A percentile compares a stretch with the other conserved stretches of the same genome.
phyloP scores from a whole-genome alignment of 1,140 invertebrate genomes.

The Dreissena polymorpha region DNA sequence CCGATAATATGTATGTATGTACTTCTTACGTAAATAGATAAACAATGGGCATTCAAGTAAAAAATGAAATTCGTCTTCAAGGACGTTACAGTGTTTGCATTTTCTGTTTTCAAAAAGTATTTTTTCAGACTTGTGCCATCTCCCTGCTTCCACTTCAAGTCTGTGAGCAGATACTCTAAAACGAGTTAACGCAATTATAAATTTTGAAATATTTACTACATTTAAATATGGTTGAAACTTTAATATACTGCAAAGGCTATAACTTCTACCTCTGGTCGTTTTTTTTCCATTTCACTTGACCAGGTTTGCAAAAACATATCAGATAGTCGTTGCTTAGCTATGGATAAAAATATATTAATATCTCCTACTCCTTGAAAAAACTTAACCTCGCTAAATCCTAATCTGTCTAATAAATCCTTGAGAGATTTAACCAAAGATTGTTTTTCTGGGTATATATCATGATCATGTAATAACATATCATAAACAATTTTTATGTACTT shows the following conservation, averaged over 20 bases:
- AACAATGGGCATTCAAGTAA: constrained; percentile 30
- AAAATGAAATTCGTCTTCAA: constrained; percentile 41
- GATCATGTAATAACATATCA: background rate
- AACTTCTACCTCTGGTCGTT: background rate
- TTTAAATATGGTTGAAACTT: constrained; percentile 4
- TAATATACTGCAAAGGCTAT: background rate
- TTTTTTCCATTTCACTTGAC: background rate
- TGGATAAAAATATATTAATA: constrained; percentile 1
- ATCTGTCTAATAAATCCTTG: constrained; percentile 14
- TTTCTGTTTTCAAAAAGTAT: constrained; percentile 8
- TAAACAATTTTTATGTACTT: constrained; percentile 24
- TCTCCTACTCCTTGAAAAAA: constrained; percentile 3
- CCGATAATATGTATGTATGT: constrained; percentile 8
- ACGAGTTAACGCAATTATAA: background rate
- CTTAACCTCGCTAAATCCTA: constrained; percentile 13
- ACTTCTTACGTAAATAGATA: background rate
- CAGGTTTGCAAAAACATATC: background rate
- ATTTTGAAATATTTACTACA: background rate
- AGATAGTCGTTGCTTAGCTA: background rate
- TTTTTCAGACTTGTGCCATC: background rate
- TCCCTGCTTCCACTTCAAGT: constrained; percentile 28
- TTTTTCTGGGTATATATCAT: background rate
- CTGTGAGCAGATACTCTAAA: constrained; percentile 23
- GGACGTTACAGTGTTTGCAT: constrained; percentile 12
- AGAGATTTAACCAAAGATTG: background rate